Conservation (phyloP, 2,113 vertebrate genomes). For the Okapia johnstoni region DNA sequence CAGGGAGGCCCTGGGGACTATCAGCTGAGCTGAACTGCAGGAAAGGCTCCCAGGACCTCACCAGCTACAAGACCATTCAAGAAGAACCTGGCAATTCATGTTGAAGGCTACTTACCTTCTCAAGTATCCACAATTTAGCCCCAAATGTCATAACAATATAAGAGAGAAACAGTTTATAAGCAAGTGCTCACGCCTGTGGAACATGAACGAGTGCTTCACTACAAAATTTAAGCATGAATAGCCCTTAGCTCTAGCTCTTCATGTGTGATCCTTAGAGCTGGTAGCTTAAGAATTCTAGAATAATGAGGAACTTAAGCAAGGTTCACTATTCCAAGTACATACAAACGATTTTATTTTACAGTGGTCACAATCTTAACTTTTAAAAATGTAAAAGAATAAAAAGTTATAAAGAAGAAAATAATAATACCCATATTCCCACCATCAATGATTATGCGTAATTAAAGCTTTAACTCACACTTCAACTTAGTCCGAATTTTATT, state of each 20-base stretch:
- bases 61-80: no score
- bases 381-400: neutral
- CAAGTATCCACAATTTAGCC: neutral
- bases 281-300: neutral
- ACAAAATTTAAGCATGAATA: neutral
- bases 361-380: neutral
- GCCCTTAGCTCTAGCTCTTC: neutral
- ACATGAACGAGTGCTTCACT: neutral
- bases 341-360: neutral
- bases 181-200: neutral
- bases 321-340: neutral
- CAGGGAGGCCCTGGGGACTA: fast-evolving
- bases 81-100: neutral
- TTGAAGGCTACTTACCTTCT: neutral
- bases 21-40: no score
- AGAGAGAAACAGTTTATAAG: neutral
- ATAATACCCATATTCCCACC: neutral
- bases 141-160: no score
- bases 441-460: neutral
- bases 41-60: neutral
- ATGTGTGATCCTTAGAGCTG: neutral
- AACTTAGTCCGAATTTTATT: slow-evolving; percentile 89
- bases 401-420: neutral
- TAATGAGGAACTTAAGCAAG: neutral
- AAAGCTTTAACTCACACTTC: slow-evolving; percentile 51